Evolutionary conservation across 2,888 invertebrate genomes (phyloP).

Genomic region (Alcis repandata): DNA sequence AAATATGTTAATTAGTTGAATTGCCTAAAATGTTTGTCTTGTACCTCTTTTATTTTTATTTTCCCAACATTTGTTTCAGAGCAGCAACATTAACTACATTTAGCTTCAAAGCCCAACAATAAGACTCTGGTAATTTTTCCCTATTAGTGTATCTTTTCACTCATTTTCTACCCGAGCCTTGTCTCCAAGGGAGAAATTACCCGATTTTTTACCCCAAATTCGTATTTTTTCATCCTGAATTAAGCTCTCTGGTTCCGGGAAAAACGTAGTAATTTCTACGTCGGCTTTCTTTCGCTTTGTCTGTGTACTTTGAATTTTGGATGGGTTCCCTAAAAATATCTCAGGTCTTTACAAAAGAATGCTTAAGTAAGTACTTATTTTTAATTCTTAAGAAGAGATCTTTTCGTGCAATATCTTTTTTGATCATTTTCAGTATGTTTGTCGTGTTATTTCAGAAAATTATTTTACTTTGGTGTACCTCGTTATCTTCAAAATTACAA

Average conservation of each 20-base stretch:
- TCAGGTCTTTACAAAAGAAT: slow-evolving; percentile 2
- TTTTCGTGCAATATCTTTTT: neutral
- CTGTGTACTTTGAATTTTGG: slow-evolving; percentile 4
- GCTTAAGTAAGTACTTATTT: neutral
- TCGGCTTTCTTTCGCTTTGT: slow-evolving; percentile 5
- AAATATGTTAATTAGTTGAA: neutral
- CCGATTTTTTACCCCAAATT: slow-evolving; percentile 43
- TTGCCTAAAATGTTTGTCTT: neutral
- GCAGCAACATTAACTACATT: slow-evolving; percentile 32
- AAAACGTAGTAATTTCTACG: slow-evolving; percentile 26
- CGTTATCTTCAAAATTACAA: slow-evolving; percentile 1
- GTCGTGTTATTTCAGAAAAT: neutral
- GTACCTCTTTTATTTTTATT: slow-evolving; percentile 10
- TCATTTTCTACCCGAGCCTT: slow-evolving; percentile 43
- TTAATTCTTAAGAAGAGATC: neutral
- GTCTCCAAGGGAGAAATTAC: slow-evolving; percentile 43
- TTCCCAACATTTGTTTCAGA: slow-evolving; percentile 4
- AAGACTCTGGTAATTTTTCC: slow-evolving; percentile 51
- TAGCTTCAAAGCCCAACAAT: slow-evolving; percentile 31
- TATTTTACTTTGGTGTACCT: slow-evolving; percentile 1
- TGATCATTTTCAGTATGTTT: neutral
- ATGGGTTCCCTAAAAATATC: neutral
- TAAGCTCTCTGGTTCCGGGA: slow-evolving; percentile 34
- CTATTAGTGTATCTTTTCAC: slow-evolving; percentile 52
- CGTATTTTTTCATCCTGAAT: slow-evolving; percentile 33